These are phyloP conservation scores for Linnaemya vulpina DNA, from an alignment of 2,888 invertebrate species.

Conservation along the genomic window DNA sequence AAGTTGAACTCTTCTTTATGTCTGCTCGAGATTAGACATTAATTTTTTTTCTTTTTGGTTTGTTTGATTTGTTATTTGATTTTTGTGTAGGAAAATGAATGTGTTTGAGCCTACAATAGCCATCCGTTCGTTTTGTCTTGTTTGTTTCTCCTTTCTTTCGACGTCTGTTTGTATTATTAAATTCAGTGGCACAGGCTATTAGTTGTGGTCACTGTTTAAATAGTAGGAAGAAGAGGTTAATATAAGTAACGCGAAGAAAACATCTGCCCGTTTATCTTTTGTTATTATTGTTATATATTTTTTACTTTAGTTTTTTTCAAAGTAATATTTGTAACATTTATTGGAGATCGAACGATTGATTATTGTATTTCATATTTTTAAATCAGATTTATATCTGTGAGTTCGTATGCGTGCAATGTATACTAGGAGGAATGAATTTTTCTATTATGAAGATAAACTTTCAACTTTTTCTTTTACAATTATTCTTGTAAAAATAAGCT, in stretches of 20 bases:
- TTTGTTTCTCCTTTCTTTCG: not conserved
- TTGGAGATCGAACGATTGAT: slow-evolving; percentile 48
- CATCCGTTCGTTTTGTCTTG: slow-evolving; percentile 43
- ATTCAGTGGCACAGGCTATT: slow-evolving; percentile 82
- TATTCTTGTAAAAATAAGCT: not conserved
- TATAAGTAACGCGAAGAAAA: slow-evolving; percentile 73
- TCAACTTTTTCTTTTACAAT: not conserved
- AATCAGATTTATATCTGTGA: slow-evolving; percentile 54
- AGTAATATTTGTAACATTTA: slow-evolving; percentile 36
- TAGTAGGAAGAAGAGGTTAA: slow-evolving; percentile 26
- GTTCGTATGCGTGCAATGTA: slow-evolving; percentile 41
- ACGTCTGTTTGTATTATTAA: slow-evolving; percentile 58
- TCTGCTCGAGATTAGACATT: slow-evolving; percentile 62
- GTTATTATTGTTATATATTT: slow-evolving; percentile 56
- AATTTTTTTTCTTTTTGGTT: slow-evolving; percentile 13
- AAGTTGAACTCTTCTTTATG: slow-evolving; percentile 16
- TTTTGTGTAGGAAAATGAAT: slow-evolving; percentile 35
- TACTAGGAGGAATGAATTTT: slow-evolving; percentile 1
- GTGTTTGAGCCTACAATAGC: slow-evolving; percentile 40
- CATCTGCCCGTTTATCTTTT: slow-evolving; percentile 77
- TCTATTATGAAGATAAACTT: not conserved
- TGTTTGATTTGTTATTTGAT: slow-evolving; percentile 63
- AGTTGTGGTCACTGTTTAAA: slow-evolving; percentile 79
- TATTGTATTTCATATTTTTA: slow-evolving; percentile 42
- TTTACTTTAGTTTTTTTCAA: slow-evolving; percentile 12